Evolutionary conservation across 2,113 vertebrate genomes (phyloP).

Genomic region (Tursiops truncatus): DNA sequence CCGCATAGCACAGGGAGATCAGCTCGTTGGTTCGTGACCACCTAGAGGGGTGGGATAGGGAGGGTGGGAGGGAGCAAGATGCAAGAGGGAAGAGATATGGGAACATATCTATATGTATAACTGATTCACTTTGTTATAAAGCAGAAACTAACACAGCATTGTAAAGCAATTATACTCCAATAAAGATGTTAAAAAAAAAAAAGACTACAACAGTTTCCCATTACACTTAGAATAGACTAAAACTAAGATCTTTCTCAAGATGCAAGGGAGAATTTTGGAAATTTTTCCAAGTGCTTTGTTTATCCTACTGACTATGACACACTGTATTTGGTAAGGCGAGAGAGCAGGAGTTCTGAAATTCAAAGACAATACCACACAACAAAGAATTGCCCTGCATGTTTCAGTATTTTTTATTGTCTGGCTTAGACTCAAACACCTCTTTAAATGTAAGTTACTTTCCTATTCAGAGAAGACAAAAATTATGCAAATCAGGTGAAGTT

Average conservation of each 20-base stretch:
- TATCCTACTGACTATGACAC: not conserved
- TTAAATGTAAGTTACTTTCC: not conserved
- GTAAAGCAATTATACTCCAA: too few relatives aligned
- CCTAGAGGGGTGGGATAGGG: too few relatives aligned
- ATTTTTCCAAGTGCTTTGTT: not conserved
- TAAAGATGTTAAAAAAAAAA: too few relatives aligned
- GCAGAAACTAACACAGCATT: too few relatives aligned
- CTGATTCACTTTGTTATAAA: too few relatives aligned
- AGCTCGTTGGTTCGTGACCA: too few relatives aligned
- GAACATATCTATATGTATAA: too few relatives aligned
- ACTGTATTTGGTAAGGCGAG: not conserved
- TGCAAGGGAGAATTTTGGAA: not conserved
- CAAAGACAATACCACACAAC: not conserved
- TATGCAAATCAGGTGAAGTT: not conserved
- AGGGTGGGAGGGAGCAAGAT: too few relatives aligned
- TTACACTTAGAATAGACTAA: not conserved
- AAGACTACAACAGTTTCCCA: not conserved
- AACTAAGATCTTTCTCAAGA: not conserved
- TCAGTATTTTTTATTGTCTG: not conserved
- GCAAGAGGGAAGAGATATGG: too few relatives aligned
- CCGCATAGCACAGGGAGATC: too few relatives aligned
- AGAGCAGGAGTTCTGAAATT: not conserved
- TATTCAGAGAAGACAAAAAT: not conserved
- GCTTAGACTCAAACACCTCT: fast-evolving
- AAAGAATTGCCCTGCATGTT: not conserved